phyloP scores from a whole-genome alignment of 2,888 invertebrate genomes.

The Hyles lineata region DNA sequence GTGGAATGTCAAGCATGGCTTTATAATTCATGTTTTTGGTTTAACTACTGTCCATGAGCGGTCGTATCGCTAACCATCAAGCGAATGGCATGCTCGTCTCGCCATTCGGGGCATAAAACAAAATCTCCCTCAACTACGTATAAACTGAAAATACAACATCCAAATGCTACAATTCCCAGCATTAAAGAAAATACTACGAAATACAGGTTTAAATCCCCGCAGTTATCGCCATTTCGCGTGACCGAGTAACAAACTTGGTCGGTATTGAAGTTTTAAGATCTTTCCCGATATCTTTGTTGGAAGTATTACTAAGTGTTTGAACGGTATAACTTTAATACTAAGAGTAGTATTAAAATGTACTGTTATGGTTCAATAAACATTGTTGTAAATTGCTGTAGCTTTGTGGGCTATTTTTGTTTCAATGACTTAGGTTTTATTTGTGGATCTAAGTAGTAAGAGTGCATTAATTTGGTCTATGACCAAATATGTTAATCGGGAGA shows the following conservation, averaged over 20 bases:
- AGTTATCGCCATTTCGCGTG: constrained; percentile 25
- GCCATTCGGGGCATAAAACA: no score
- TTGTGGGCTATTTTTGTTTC: no score
- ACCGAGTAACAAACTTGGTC: constrained; percentile 16
- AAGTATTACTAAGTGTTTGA: neutral
- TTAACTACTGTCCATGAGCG: no score
- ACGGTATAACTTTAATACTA: neutral
- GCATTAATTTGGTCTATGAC: no score
- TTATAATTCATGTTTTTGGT: no score
- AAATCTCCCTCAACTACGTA: no score
- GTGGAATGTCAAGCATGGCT: no score
- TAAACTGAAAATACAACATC: neutral
- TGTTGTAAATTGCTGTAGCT: neutral
- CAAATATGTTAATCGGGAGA: no score
- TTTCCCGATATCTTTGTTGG: constrained; percentile 20
- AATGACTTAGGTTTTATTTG: no score
- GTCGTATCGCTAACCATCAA: no score
- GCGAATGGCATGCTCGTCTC: no score
- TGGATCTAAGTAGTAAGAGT: no score
- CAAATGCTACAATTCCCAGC: constrained; percentile 16
- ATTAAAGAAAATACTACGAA: constrained; percentile 10
- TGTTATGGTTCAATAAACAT: neutral
- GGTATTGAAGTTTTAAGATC: constrained; percentile 24
- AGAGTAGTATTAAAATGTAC: neutral
- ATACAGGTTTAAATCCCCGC: neutral